Conservation (phyloP, 2,113 vertebrate genomes). For the Penelope pileata region DNA sequence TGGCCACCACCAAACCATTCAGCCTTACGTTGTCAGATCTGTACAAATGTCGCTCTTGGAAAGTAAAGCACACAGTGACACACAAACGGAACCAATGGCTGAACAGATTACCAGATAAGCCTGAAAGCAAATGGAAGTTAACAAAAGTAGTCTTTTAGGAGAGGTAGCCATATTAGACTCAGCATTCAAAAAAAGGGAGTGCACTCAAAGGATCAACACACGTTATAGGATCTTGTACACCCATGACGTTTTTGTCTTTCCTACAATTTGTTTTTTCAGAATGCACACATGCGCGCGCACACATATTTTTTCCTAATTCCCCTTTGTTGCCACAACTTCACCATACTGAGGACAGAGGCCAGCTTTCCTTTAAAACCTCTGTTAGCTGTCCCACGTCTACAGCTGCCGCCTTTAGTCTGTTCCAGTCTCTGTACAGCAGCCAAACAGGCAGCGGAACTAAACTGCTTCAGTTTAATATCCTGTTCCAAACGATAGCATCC, state of each 20-base stretch:
- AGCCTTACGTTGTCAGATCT: constrained; percentile 33
- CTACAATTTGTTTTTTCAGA: constrained; percentile 6
- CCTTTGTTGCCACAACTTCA: not conserved
- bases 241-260: constrained; percentile 10
- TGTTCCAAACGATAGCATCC: constrained; percentile 29
- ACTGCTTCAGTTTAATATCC: constrained; percentile 54
- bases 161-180: constrained; percentile 79
- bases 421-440: constrained; percentile 51
- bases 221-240: constrained; percentile 39
- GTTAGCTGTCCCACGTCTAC: not conserved
- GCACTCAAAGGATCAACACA: constrained; percentile 57
- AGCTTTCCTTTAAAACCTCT: not conserved
- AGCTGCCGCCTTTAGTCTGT: constrained; percentile 39
- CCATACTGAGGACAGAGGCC: not conserved
- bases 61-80: constrained; percentile 63
- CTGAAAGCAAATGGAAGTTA: constrained; percentile 69
- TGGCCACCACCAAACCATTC: constrained; percentile 41
- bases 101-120: constrained; percentile 41
- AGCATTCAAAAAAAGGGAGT: constrained; percentile 69
- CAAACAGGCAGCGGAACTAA: constrained; percentile 66
- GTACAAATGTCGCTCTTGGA: constrained; percentile 4
- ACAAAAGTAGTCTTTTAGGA: constrained; percentile 73
- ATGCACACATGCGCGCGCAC: not conserved
- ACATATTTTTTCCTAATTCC: not conserved
- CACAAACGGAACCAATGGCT: constrained; percentile 58